A percentile compares a stretch with the other conserved stretches of the same genome.
phyloP scores from a whole-genome alignment of 2,888 invertebrate species.

The Drosophila meridionalis region DNA sequence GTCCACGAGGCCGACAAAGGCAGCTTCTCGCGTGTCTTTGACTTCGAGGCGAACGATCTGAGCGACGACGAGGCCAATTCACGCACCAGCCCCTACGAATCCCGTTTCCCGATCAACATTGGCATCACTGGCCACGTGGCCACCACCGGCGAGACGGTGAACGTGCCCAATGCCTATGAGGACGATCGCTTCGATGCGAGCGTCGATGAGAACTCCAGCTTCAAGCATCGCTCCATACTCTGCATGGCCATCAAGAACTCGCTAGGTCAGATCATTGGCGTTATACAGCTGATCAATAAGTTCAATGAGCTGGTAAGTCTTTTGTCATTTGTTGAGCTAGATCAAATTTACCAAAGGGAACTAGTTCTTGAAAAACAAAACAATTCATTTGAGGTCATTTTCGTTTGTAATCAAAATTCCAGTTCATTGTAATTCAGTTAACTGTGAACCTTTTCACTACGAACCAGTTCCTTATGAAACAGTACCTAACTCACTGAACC shows the following conservation, averaged over 20 bases:
- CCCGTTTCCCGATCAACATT: slow-evolving; percentile 96
- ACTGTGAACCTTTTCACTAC: too few relatives aligned
- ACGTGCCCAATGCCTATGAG: slow-evolving; percentile 94
- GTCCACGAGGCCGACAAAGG: slow-evolving; percentile 96
- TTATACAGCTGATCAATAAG: slow-evolving; percentile 96
- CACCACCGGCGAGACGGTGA: slow-evolving; percentile 97
- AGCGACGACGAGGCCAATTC: slow-evolving; percentile 92
- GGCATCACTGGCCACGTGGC: slow-evolving; percentile 98
- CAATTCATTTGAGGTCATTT: too few relatives aligned
- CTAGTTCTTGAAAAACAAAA: too few relatives aligned
- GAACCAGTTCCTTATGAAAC: background rate
- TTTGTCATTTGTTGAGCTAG: too few relatives aligned
- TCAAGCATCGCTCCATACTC: slow-evolving; percentile 94
- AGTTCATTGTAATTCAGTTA: too few relatives aligned
- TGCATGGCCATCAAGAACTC: slow-evolving; percentile 99
- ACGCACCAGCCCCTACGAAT: slow-evolving; percentile 94
- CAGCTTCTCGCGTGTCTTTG: slow-evolving; percentile 97
- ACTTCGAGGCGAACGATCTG: slow-evolving; percentile 95
- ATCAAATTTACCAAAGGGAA: too few relatives aligned
- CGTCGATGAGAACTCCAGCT: slow-evolving; percentile 93
- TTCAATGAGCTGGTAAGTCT: slow-evolving; percentile 90
- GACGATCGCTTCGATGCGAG: slow-evolving; percentile 95
- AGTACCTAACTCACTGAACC: background rate
- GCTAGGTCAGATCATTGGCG: slow-evolving; percentile 95
- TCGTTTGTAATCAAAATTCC: too few relatives aligned